Base-by-base conservation (phyloP, 2,888 invertebrate genomes). In the Parnassius orleans region DNA sequence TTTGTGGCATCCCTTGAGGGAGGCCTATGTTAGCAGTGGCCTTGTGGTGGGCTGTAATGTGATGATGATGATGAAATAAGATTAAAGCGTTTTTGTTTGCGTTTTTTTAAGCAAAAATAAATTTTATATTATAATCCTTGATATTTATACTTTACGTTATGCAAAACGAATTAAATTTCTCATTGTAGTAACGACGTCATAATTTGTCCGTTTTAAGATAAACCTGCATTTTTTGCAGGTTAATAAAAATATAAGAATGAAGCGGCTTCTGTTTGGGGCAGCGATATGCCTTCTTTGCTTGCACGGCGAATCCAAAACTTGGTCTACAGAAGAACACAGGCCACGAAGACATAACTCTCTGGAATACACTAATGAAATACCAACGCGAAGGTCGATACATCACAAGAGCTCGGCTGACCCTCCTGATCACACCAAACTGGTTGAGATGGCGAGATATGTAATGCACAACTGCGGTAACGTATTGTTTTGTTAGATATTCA, bases 381-480 rank as follows among this genome's bases (percentile, higher is more conserved):
- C 74, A n/a, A 70, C 68, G 1, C 68, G 60, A 10, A 69, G 65
- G 41, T 56, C 70, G 2, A 15, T 48, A 14, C 63, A 69, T 53
- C 66, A 65, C 54, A 64, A 64, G 55, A 50, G 61, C 52, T 63
- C 66, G 2, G 64, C 68, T 10, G 86, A 80, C 61, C 94, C 94
- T 9, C 95, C 95, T 5, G 93, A 94, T 56, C 93, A 93, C 64
- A 89, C 90, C 43, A 84, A 95, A 70, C 80, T 92, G 14, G 94
- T 95, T 9, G 84, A 93, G 61, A 95, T 95, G 94, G 95, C 95
- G 10, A 90, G 96, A 90, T 95, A 94, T 74, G 93, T 95, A 53
- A 92, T 95, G 59, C 95, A 95, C 78, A 93, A 94, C 74, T 92
- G 94, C 75, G 93, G 95, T 95, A 91, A 83, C 14, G 12, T 48